Evolutionary conservation across 2,113 vertebrate genomes (phyloP), one percentile per base, ranked within the genome.

Genomic region (Cynocephalus volans): DNA sequence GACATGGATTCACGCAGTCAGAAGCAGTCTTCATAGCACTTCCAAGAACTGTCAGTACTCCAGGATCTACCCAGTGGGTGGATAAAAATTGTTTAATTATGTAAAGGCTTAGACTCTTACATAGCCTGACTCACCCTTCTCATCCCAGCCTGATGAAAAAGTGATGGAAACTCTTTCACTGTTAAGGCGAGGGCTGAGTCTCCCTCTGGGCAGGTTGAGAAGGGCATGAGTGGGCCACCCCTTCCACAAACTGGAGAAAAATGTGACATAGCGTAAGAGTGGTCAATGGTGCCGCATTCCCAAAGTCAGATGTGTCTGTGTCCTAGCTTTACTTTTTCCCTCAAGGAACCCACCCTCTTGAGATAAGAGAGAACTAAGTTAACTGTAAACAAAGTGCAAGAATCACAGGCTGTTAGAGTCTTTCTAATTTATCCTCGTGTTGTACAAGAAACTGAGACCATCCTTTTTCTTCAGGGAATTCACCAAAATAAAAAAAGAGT

Each of bases 201-300:
- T 83, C 36, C 3, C 26, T 65, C 52, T 65, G 64, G 41, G 41
- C 7, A 52, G 24, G 14, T 36, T 73, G 14, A 45, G 60, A 62
- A 58, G 87, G 48, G 10, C 28, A 2, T 3, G 10, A 3, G 17
- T 4, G 7, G 64, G 12, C 21, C 26, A 18, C 50, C 13, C 8
- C 52, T 21, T 31, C 62, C n/a, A 26, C 4, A n/a, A 24, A 13
- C 73, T 90, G 15, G 36, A 23, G 65, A n/a, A 90, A 65, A 50
- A 0, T 0, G 0, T 33, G 36, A 31, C 14, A 2, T 5, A 12
- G 14, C 28, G 4, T 45, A 26, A 41, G 58, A 7, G 48, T 5
- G 33, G 18, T 52, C 17, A 9, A 3, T 18, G 24, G 19, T 11
- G 10, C 15, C 7, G 4, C 1, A 15, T 6, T 17, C 19, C 33